phyloP scores from a whole-genome alignment of 2,113 vertebrate species.

The Cochlearius cochlearius region DNA sequence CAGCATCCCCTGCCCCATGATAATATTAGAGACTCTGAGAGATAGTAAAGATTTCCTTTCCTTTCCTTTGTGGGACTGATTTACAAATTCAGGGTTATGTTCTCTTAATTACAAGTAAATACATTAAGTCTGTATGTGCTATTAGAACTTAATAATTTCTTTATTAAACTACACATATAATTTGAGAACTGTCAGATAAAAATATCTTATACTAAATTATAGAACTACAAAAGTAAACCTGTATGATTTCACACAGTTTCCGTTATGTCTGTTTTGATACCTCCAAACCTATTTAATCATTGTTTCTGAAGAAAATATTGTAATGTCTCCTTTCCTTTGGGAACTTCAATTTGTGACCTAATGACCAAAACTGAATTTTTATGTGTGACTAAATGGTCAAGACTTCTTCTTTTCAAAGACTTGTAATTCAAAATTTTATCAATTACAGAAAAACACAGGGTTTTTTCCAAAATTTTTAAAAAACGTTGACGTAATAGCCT shows the following conservation, averaged over 20 bases:
- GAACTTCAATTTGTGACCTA: not conserved
- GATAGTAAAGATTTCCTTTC: not conserved
- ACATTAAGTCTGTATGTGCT: not conserved
- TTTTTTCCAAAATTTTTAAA: not conserved
- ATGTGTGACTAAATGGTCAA: not conserved
- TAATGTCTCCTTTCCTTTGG: not conserved
- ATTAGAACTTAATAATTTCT: not conserved
- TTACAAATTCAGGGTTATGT: not conserved
- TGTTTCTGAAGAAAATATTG: not conserved
- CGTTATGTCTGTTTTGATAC: not conserved
- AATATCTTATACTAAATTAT: not conserved
- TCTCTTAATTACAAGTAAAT: not conserved
- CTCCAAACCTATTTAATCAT: not conserved
- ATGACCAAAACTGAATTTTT: not conserved
- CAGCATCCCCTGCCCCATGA: not conserved
- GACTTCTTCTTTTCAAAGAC: not conserved
- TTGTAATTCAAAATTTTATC: not conserved
- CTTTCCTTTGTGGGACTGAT: not conserved
- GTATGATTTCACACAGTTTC: not conserved
- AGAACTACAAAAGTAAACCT: not conserved
- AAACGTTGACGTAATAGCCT: not conserved
- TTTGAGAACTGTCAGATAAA: not conserved
- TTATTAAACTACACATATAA: not conserved
- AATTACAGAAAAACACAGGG: not conserved
- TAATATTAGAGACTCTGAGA: not conserved